Conservation (phyloP, 2,888 invertebrate species). For the Stramonita haemastoma region DNA sequence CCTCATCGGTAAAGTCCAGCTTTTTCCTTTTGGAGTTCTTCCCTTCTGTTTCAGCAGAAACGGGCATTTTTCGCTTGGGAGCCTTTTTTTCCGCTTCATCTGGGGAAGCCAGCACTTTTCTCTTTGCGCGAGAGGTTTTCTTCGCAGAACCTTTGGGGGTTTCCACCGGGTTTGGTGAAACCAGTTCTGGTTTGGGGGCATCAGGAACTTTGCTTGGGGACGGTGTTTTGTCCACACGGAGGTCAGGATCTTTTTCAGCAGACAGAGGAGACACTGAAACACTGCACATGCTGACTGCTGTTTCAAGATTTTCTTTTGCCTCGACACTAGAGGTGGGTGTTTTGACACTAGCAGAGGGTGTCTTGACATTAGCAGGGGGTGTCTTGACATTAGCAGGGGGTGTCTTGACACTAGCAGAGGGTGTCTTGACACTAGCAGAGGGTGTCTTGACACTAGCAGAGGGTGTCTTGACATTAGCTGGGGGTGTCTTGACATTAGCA, state of each 20-base stretch:
- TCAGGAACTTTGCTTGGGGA: background rate
- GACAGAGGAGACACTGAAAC: background rate
- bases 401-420: too few species aligned
- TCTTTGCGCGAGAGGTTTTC: conserved; percentile 15
- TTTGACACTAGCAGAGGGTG: too few species aligned
- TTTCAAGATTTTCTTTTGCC: background rate
- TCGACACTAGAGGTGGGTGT: background rate
- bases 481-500: background rate
- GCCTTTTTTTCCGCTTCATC: background rate
- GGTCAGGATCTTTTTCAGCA: background rate
- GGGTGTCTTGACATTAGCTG: background rate
- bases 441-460: background rate
- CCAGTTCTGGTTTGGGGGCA: background rate
- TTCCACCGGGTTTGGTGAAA: background rate
- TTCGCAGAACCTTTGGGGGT: background rate
- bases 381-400: too few species aligned
- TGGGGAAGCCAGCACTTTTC: background rate
- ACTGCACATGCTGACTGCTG: background rate
- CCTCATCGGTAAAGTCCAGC: background rate
- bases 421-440: too few species aligned
- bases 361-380: too few species aligned
- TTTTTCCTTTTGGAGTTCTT: background rate
- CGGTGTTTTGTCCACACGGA: background rate
- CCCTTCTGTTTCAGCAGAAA: too few species aligned
- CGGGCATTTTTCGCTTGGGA: too few species aligned